A percentile compares a stretch with the other conserved stretches of the same genome.
phyloP scores from a whole-genome alignment of 2,797 vertebrate species.

The Tragelaphus oryx region DNA sequence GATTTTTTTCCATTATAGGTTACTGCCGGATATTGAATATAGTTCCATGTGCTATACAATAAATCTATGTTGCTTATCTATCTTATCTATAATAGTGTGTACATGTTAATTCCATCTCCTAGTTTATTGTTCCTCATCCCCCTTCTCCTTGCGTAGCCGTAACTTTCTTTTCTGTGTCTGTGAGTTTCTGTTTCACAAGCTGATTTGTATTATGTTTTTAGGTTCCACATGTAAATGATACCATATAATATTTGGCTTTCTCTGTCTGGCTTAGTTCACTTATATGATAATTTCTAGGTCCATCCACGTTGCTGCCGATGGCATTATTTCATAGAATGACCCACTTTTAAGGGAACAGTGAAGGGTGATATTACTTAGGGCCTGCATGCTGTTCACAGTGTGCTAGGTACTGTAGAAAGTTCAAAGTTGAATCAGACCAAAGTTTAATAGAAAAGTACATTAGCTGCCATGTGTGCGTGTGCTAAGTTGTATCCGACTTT shows the following conservation, averaged over 20 bases:
- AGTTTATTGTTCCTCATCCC: background rate
- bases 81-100: too few relatives aligned
- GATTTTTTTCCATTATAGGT: background rate
- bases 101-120: background rate
- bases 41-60: background rate
- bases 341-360: background rate
- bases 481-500: background rate
- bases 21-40: background rate
- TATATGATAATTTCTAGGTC: background rate
- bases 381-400: background rate
- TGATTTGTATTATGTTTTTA: background rate
- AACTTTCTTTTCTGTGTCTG: background rate
- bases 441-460: background rate
- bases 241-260: background rate
- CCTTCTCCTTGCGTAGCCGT: background rate
- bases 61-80: background rate
- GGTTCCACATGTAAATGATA: background rate
- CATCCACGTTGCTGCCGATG: background rate
- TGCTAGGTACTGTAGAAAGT: background rate
- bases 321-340: background rate
- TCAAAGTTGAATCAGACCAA: background rate
- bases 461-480: rapidly evolving
- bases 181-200: background rate
- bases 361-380: background rate
- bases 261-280: background rate